These are phyloP conservation scores for Balearica regulorum DNA, from an alignment of 2,797 vertebrate genomes.

Conservation along the genomic window DNA sequence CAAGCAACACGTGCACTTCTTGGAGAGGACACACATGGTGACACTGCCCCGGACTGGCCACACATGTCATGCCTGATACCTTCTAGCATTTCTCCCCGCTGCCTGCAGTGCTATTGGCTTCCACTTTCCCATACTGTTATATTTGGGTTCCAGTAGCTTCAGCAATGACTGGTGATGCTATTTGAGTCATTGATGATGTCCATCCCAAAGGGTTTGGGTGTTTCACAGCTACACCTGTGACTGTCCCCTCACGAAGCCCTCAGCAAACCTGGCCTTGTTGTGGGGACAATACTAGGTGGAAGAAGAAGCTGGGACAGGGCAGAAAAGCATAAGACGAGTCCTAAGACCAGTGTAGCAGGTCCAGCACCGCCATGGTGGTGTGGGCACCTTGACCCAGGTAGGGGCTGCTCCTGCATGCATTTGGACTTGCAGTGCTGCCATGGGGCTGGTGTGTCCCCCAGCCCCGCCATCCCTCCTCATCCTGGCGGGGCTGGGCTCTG, in stretches of 20 bases:
- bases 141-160: background rate
- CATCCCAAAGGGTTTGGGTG: background rate
- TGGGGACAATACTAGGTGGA: background rate
- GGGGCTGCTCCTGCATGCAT: background rate
- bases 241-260: background rate
- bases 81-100: background rate
- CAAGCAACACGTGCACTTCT: background rate
- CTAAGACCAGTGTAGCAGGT: background rate
- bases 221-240: background rate
- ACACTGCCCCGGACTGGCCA: background rate
- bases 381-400: accelerated
- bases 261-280: background rate
- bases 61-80: background rate
- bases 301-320: background rate
- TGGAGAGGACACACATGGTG: background rate
- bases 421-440: background rate
- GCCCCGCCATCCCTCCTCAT: accelerated
- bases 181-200: background rate
- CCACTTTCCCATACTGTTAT: background rate
- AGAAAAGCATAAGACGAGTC: background rate
- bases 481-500: background rate
- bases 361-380: background rate
- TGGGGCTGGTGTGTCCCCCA: background rate
- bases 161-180: background rate
- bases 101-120: background rate